Percentiles rank a stretch among this genome's conserved stretches.
Conservation (phyloP, 2,797 vertebrate genomes). For the Enteromius trimaculatus region DNA sequence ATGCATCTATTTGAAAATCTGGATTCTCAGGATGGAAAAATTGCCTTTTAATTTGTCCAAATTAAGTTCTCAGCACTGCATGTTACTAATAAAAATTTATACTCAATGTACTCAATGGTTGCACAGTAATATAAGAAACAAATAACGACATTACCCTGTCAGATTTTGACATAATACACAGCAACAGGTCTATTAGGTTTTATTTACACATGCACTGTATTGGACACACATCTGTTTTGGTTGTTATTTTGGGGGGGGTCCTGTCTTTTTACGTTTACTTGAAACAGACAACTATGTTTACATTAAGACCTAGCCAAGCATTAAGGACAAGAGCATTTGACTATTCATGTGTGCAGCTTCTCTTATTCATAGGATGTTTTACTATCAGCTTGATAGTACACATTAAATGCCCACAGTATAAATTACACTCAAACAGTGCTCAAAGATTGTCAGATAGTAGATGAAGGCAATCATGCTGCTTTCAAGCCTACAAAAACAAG, state of each 20-base stretch:
- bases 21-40: too few relatives aligned
- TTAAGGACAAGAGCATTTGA: neutral
- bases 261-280: neutral
- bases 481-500: constrained; percentile 36
- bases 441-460: constrained; percentile 47
- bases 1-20: too few relatives aligned
- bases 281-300: neutral
- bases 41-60: too few relatives aligned
- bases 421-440: neutral
- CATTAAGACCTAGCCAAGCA: neutral
- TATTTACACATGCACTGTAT: neutral
- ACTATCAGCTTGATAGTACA: neutral
- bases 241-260: too few relatives aligned
- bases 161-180: neutral
- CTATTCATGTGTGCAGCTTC: neutral
- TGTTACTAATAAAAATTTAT: too few relatives aligned
- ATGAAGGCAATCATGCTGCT: constrained; percentile 46
- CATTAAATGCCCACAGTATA: too few relatives aligned
- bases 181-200: neutral
- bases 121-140: neutral
- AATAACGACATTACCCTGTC: neutral
- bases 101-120: neutral
- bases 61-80: too few relatives aligned
- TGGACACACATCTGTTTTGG: neutral
- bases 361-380: neutral